Evolutionary conservation across 2,113 vertebrate species (phyloP).

Genomic region (Australoheros scitulus): DNA sequence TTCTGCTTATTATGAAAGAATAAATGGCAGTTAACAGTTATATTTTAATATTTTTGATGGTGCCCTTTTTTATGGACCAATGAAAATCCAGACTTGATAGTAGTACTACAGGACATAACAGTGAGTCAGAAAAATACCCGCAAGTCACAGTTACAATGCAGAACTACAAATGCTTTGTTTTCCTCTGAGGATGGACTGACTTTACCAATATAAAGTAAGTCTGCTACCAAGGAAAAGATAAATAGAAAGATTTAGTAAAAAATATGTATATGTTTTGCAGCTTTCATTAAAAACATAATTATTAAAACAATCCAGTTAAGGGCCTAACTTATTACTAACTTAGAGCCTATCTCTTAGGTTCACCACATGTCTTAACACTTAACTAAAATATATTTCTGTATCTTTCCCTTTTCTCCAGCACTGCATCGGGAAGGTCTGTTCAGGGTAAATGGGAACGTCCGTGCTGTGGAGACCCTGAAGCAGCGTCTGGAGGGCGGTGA

Average conservation of each 20-base stretch:
- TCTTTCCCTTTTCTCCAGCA: constrained; percentile 75
- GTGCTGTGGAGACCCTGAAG: constrained; percentile 85
- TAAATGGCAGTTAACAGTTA: neutral
- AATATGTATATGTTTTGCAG: neutral
- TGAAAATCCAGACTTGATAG: neutral
- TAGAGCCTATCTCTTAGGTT: neutral
- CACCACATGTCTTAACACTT: neutral
- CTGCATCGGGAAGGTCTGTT: constrained; percentile 93
- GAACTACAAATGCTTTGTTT: neutral
- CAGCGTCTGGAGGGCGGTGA: constrained; percentile 82
- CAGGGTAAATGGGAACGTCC: constrained; percentile 88
- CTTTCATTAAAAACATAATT: neutral
- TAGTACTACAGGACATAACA: neutral
- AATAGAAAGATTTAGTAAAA: neutral
- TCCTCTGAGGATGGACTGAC: neutral
- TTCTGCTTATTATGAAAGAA: neutral
- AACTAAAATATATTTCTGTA: neutral
- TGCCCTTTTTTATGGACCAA: neutral
- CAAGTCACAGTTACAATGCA: neutral
- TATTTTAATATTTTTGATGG: neutral
- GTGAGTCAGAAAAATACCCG: neutral
- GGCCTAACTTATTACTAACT: neutral
- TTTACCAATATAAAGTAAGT: neutral
- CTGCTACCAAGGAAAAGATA: neutral
- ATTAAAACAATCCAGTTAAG: neutral